Evolutionary conservation across 1,140 invertebrate species (phyloP), one percentile per base, ranked within the genome.

Genomic region (Maniola jurtina): DNA sequence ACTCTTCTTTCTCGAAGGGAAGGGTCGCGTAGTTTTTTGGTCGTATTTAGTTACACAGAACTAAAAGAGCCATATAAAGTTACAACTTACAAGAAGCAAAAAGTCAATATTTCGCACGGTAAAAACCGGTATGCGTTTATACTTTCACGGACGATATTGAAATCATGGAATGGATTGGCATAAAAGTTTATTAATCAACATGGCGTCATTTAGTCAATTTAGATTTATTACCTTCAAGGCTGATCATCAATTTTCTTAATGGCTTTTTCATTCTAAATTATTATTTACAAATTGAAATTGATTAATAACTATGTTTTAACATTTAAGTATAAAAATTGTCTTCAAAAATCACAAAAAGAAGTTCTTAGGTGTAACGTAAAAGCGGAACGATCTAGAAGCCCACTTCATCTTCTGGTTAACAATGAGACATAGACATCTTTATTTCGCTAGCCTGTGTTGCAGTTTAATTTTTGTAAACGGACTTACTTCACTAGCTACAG

Each of bases 1-100:
- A 6, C 6, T 16, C n/a, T 55, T 55, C 3, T 5, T 34, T 8
- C 1, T 55, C 14, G 15, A 13, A 52, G 6, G 3, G 5, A 25
- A 52, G 48, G 8, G n/a, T 14, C 3, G 6, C 16, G 48, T 52
- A 9, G 5, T 52, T 48, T 11, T 55, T 55, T 34, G 25, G 10
- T 47, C 40, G 36, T 77, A 79, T 81, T 73, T 55, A 35, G 71
- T 79, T 81, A 78, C 79, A 66, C 57, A 73, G 68, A 72, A 72
- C 72, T 71, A 77, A 67, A 73, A 70, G 61, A 61, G 69, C 66
- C 35, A 58, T 80, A 72, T 83, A 67, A 48, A 66, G 61, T 83
- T 80, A 71, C 79, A 36, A 48, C 57, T 57, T 33, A 6, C 36
- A 64, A 66, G 36, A 64, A 48, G 59, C 38, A 45, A 70, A 61